Base-by-base conservation (phyloP, 2,888 invertebrate species). In the Lochmaea capreae region DNA sequence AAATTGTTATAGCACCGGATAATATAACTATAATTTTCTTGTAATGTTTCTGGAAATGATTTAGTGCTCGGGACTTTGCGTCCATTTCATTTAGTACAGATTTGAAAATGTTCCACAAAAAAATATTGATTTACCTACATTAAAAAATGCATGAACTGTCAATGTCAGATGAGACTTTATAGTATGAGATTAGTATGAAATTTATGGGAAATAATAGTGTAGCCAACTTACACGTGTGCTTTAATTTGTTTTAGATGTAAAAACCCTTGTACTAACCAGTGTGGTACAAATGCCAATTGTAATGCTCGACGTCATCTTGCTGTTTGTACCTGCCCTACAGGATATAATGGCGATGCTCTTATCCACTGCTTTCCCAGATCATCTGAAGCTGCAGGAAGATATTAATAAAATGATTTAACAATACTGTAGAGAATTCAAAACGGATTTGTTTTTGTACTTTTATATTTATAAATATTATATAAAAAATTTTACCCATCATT, bases 251-350 rank as follows among this genome's bases (percentile, higher is more conserved):
- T 67, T 72, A 87, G 87, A 39, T 90, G 90, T 74, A 86, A 86
- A 74, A 89, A 94, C 87, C 94, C 94, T 0, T 95, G 95, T 83
- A 90, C 91, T 54, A 93, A 93, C 73, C 94, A 94, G 85, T 95
- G 95, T 82, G 95, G 94, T 9, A 87, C 91, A 0, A 93, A 92
- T 18, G 95, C 95, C 54, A 90, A 90, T 69, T 95, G 96, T 83
- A 92, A 92, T 84, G 91, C 93, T 0, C 89, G 94, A 72, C 89
- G 92, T 43, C 95, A 95, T 86, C 89, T 94, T 67, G 95, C 95
- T 5, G 94, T 95, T 54, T 96, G 95, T 85, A 94, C 94, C 2
- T 96, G 95, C 79, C 92, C 93, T 1, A 87, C 90, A 49, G 95
- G 95, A 11, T 89, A 89, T 77, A 87, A 90, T 54, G 92, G 92